Evolutionary conservation across 1,140 invertebrate genomes (phyloP).

Genomic region (Gonioctena quinquepunctata): DNA sequence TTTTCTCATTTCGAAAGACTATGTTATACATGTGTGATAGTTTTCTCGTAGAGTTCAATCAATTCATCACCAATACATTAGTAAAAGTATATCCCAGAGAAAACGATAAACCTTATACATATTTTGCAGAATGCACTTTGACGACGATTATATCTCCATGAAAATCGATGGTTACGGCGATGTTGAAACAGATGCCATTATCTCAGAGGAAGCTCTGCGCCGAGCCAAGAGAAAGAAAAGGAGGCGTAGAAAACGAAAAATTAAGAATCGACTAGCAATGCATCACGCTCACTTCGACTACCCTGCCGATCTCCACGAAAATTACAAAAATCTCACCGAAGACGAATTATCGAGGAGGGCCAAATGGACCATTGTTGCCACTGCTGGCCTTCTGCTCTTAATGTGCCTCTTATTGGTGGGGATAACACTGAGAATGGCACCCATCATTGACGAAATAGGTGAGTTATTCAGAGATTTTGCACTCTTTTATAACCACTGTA

Average conservation of each 20-base stretch:
- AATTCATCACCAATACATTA: too few species aligned
- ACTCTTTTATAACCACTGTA: too few species aligned
- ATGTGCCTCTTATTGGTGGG: constrained; percentile 88
- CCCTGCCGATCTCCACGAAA: constrained; percentile 16
- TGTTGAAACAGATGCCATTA: constrained; percentile 54
- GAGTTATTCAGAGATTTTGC: too few species aligned
- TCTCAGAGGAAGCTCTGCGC: constrained; percentile 47
- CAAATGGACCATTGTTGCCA: constrained; percentile 86
- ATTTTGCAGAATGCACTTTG: constrained; percentile 55
- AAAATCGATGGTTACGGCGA: constrained; percentile 59
- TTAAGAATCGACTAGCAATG: constrained; percentile 38
- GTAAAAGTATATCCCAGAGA: too few species aligned
- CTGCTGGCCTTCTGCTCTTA: constrained; percentile 80
- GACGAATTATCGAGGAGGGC: constrained; percentile 80
- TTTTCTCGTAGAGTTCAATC: background rate
- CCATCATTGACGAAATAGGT: constrained; percentile 92
- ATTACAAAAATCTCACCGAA: constrained; percentile 65
- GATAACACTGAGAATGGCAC: constrained; percentile 85
- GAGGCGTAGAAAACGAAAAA: constrained; percentile 49
- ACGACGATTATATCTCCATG: constrained; percentile 60
- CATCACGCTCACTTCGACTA: constrained; percentile 31
- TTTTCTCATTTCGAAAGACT: too few species aligned
- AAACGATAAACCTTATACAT: too few species aligned
- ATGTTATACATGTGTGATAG: background rate
- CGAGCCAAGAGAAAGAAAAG: constrained; percentile 47